Evolutionary conservation across 2,888 invertebrate species (phyloP).

Genomic region (Tineola bisselliella): DNA sequence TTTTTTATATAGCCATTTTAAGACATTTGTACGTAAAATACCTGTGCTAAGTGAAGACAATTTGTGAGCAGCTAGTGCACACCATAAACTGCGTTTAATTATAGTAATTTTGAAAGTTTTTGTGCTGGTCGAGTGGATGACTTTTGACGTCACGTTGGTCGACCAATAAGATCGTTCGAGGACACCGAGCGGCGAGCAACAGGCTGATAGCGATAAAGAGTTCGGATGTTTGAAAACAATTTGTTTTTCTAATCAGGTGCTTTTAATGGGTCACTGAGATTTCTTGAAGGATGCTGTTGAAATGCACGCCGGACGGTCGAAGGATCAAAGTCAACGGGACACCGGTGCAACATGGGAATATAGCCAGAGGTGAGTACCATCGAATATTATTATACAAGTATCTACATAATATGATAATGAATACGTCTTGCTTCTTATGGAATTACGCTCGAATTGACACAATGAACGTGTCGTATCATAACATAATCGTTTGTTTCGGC

Average conservation of each 20-base stretch:
- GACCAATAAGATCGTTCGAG: slow-evolving; percentile 48
- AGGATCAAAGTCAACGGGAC: slow-evolving; percentile 60
- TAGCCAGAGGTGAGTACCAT: slow-evolving; percentile 53
- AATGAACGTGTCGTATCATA: no score
- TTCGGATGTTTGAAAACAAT: slow-evolving; percentile 26
- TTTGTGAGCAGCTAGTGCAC: background rate
- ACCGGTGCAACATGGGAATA: slow-evolving; percentile 41
- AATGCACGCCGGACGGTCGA: slow-evolving; percentile 63
- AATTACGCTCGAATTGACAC: no score
- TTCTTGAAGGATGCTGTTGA: slow-evolving; percentile 49
- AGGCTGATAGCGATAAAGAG: slow-evolving; percentile 18
- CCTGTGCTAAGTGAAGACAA: background rate
- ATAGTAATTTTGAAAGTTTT: slow-evolving; percentile 2
- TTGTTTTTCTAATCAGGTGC: slow-evolving; percentile 27
- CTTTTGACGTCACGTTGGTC: slow-evolving; percentile 55
- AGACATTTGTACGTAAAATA: background rate
- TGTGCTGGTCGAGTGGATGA: slow-evolving; percentile 43
- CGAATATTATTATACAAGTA: background rate
- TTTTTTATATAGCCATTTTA: slow-evolving; percentile 11
- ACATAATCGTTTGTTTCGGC: no score
- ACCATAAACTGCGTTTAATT: background rate
- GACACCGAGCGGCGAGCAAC: slow-evolving; percentile 26
- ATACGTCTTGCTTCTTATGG: no score
- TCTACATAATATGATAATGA: no score
- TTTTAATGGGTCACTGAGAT: slow-evolving; percentile 33